A percentile compares a stretch with the other conserved stretches of the same genome.
These are phyloP conservation scores for Parotocinclus haroldoi DNA, from an alignment of 2,797 vertebrate species.

Conservation along the genomic window DNA sequence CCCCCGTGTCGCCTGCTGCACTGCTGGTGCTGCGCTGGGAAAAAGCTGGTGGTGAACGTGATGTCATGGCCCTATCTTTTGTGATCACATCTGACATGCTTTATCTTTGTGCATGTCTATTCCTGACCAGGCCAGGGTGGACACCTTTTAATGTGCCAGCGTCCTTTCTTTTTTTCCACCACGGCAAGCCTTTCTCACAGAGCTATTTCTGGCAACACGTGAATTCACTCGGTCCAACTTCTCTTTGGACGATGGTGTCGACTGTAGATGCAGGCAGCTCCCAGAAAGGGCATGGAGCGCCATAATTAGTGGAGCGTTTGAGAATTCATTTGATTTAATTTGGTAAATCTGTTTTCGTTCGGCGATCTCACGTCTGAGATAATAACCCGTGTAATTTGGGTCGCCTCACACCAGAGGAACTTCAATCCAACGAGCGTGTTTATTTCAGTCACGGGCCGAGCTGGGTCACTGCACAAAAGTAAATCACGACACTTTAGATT, in stretches of 20 bases:
- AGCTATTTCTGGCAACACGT: slow-evolving; percentile 68
- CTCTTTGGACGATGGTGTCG: slow-evolving; percentile 16
- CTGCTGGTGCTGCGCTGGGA: slow-evolving; percentile 55
- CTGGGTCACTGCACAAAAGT: too few relatives aligned
- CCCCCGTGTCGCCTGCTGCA: slow-evolving; percentile 39
- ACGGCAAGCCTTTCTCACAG: slow-evolving; percentile 61
- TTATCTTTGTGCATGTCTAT: slow-evolving; percentile 75
- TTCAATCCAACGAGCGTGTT: slow-evolving; percentile 20
- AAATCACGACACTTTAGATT: too few relatives aligned
- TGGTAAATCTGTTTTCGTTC: slow-evolving; percentile 14
- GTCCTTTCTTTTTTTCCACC: slow-evolving; percentile 46
- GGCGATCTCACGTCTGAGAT: slow-evolving; percentile 11
- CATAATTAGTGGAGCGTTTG: slow-evolving; percentile 6
- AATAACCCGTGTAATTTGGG: slow-evolving; percentile 24
- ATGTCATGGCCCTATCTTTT: slow-evolving; percentile 70
- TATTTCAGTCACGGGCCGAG: slow-evolving; percentile 4
- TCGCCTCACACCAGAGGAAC: slow-evolving; percentile 21
- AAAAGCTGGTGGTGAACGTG: slow-evolving; percentile 55
- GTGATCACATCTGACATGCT: slow-evolving; percentile 72
- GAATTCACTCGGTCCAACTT: slow-evolving; percentile 48
- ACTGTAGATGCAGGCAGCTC: slow-evolving; percentile 30
- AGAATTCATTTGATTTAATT: slow-evolving; percentile 1
- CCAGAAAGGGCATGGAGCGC: slow-evolving; percentile 30
- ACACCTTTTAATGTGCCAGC: slow-evolving; percentile 51
- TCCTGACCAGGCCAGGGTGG: slow-evolving; percentile 54